Evolutionary conservation across 1,140 invertebrate genomes (phyloP), one percentile per base, ranked within the genome.

Genomic region (Drosophila rhopaloa): DNA sequence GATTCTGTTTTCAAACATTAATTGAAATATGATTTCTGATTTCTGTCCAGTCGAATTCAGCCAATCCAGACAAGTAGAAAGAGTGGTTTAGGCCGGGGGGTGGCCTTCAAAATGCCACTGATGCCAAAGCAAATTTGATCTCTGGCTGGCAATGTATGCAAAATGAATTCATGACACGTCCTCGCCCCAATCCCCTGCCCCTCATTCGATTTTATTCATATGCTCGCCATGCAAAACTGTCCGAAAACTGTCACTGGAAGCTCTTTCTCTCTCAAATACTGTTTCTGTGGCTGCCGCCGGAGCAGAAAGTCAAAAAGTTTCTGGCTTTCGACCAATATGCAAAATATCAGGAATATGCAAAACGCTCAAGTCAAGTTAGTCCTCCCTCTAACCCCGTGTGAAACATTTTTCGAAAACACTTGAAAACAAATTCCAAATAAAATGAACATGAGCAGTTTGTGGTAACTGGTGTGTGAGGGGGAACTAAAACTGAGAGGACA

Each of bases 21-120:
- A 86, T 88, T 86, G 83, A 88, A 86, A 88, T 86, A 82, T 86
- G 83, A 88, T 82, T 86, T 79, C 50, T 19, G 58, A 76, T 56
- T 75, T 19, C 27, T 29, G 35, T 38, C 54, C 61, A 46, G 24
- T 48, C 24, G 9, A 46, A 27, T 14, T 11, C 50, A 29, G 43
- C 61, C 54, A 38, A 53, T 16, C 51, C 46, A 43, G 50, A 41
- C 37, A 40, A 4, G 6, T 16, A 14, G 8, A 46, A 5, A 38
- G 53, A 32, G 37, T 29, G 41, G 44, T 16, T 61, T 24, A 5
- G 50, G 14, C n/a, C 7, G 2, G n/a, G 14, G 29, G 7, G 6
- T 29, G 14, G 5, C 29, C 27, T 48, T 48, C 43, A 11, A 46
- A 63, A 38, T 44, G 40, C 10, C 32, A 47, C 38, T 19, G 50